phyloP scores from a whole-genome alignment of 2,113 vertebrate species.

The Ariopsis seemanni region DNA sequence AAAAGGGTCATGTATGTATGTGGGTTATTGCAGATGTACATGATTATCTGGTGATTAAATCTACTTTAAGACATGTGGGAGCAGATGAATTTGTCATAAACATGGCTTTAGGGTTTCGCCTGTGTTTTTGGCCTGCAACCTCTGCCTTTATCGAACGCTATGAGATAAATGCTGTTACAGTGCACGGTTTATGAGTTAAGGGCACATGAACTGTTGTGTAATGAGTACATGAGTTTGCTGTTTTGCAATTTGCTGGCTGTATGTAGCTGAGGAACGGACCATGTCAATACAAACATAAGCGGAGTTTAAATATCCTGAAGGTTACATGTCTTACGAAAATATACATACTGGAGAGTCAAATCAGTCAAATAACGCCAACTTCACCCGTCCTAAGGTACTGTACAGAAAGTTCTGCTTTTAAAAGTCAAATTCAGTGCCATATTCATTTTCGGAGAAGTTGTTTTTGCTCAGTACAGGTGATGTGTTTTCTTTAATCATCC shows the following conservation, averaged over 20 bases:
- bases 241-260: conserved; percentile 17
- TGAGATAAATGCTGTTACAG: conserved; percentile 19
- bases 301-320: not conserved
- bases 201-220: conserved; percentile 32
- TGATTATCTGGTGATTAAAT: conserved; percentile 23
- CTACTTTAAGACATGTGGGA: not conserved
- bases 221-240: conserved; percentile 22
- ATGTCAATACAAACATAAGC: conserved; percentile 27
- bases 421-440: not conserved
- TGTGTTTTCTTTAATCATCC: not conserved
- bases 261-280: conserved; percentile 29
- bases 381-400: not conserved
- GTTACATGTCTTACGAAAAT: not conserved
- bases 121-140: not conserved
- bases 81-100: conserved; percentile 49
- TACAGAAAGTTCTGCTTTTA: not conserved
- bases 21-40: conserved; percentile 22
- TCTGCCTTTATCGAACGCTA: conserved; percentile 21
- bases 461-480: not conserved
- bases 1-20: not conserved
- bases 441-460: not conserved
- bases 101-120: not conserved
- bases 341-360: not conserved
- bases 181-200: conserved; percentile 42
- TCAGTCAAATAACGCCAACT: not conserved